Evolutionary conservation across 2,113 vertebrate genomes (phyloP).

Genomic region (Danionella cerebrum): DNA sequence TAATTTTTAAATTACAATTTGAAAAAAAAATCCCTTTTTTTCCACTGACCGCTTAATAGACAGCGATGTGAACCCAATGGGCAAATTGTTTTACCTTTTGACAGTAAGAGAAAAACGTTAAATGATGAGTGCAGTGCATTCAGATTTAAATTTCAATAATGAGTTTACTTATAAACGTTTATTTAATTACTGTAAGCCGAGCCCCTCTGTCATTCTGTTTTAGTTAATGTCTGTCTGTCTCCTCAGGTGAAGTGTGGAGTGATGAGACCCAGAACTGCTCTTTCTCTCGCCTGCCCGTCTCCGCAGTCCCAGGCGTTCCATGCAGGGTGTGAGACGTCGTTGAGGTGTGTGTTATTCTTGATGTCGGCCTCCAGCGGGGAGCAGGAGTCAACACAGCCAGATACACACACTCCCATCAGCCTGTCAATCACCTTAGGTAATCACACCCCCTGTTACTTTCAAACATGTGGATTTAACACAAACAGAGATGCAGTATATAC

Average conservation of each 20-base stretch:
- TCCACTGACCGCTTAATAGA: no score
- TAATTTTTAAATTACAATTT: no score
- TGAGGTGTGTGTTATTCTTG: conserved; percentile 19
- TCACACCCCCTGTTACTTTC: background rate
- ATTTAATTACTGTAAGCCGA: conserved; percentile 1
- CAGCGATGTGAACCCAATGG: no score
- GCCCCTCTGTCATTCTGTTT: background rate
- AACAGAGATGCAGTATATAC: no score
- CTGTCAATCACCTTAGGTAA: conserved; percentile 6
- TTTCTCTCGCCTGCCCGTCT: background rate
- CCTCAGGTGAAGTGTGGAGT: conserved; percentile 53
- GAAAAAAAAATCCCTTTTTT: no score
- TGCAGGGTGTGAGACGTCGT: background rate
- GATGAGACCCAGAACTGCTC: conserved; percentile 52
- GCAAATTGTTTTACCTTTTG: no score
- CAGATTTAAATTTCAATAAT: background rate
- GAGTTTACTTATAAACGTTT: background rate
- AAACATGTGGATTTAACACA: background rate
- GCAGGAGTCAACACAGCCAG: conserved; percentile 18
- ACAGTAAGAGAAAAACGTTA: no score
- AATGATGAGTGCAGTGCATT: no score
- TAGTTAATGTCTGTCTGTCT: conserved; percentile 1
- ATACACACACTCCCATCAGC: background rate
- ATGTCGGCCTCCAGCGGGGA: conserved; percentile 13
- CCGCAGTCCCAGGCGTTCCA: conserved; percentile 4